Conservation (phyloP, 2,113 vertebrate species). For the Ictalurus furcatus region DNA sequence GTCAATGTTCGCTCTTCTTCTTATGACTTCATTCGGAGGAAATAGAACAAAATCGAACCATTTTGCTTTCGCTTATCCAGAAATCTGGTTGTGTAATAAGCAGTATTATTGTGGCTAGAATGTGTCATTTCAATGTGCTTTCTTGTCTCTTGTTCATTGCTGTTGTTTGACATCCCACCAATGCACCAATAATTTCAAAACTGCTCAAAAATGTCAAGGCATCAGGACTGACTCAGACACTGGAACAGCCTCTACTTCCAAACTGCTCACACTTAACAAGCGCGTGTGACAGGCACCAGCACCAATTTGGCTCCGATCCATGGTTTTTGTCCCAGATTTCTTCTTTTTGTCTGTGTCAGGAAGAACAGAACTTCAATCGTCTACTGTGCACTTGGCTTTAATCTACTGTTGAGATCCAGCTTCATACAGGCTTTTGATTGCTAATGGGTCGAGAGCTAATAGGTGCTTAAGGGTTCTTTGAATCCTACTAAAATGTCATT, state of each 20-base stretch:
- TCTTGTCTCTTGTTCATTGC: not conserved
- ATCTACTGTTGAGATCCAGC: constrained; percentile 9
- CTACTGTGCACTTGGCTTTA: not conserved
- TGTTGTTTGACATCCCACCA: not conserved
- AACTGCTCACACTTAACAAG: not conserved
- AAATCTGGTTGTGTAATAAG: not conserved
- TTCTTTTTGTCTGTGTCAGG: constrained; percentile 5
- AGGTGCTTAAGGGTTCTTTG: constrained; percentile 24
- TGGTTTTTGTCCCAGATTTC: not conserved
- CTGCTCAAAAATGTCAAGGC: not conserved
- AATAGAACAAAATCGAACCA: not conserved
- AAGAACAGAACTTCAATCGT: not conserved
- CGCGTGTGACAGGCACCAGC: not conserved
- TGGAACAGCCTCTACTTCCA: not conserved
- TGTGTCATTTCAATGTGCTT: not conserved
- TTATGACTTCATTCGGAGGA: not conserved
- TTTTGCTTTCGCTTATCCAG: not conserved
- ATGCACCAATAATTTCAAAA: not conserved
- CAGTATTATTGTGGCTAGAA: not conserved
- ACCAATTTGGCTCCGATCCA: not conserved
- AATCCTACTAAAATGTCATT: constrained; percentile 33
- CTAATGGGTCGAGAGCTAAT: constrained; percentile 25
- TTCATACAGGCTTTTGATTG: not conserved
- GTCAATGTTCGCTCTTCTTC: too few species aligned
- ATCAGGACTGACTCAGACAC: not conserved